Percentiles rank a stretch among this genome's conserved stretches.
Evolutionary conservation across 2,113 vertebrate species (phyloP).

Genomic region (Phrynosoma blainvillii): DNA sequence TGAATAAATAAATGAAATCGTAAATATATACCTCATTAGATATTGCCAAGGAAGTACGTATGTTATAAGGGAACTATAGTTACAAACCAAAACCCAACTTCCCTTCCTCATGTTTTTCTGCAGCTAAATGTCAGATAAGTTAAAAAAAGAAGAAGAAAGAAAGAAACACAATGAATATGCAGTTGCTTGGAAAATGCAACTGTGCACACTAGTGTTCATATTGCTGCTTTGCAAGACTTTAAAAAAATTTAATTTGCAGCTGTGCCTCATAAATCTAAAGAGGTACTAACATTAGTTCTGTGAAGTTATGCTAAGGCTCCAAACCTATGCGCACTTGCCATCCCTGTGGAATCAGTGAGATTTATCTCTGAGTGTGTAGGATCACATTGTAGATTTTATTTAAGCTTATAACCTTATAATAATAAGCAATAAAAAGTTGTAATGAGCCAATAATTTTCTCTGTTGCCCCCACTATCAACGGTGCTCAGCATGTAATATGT

Average conservation of each 20-base stretch:
- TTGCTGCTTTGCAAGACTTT: conserved; percentile 14
- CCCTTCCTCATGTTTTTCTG: too few relatives aligned
- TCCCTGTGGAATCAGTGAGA: not conserved
- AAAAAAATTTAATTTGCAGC: not conserved
- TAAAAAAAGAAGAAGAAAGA: too few relatives aligned
- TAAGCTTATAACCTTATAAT: not conserved
- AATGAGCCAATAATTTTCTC: not conserved
- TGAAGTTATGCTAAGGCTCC: not conserved
- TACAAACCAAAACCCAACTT: too few relatives aligned
- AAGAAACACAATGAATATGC: not conserved
- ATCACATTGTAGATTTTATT: conserved; percentile 3
- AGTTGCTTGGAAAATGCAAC: not conserved
- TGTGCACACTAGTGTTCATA: not conserved
- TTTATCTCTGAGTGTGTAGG: not conserved
- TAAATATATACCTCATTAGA: too few relatives aligned
- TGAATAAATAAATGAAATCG: too few relatives aligned
- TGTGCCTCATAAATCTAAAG: not conserved
- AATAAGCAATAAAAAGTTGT: not conserved
- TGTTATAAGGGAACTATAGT: too few relatives aligned
- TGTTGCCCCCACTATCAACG: conserved; percentile 1
- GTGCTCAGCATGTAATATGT: not conserved
- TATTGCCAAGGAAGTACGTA: too few relatives aligned
- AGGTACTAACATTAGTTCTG: not conserved
- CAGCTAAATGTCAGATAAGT: not conserved
- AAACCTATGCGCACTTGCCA: not conserved